phyloP scores from a whole-genome alignment of 1,140 invertebrate genomes.

The Chlorops oryzae region DNA sequence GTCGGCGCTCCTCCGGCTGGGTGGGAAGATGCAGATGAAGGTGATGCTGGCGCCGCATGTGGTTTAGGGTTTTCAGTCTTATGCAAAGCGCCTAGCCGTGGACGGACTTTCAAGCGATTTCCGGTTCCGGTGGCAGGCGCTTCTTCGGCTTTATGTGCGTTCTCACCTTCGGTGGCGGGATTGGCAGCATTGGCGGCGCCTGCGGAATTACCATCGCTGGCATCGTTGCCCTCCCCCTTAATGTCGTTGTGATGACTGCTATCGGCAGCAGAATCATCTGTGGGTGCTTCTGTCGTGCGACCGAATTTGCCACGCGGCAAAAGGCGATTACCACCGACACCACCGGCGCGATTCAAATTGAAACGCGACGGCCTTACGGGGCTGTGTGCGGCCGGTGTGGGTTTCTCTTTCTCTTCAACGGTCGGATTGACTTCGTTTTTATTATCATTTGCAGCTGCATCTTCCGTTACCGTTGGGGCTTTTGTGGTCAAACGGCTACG shows the following conservation, averaged over 20 bases:
- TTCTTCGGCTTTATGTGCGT: slow-evolving; percentile 18
- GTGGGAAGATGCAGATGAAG: not conserved
- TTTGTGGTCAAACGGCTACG: slow-evolving; percentile 51
- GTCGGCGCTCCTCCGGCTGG: slow-evolving; percentile 18
- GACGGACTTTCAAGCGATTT: slow-evolving; percentile 42
- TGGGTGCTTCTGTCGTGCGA: slow-evolving; percentile 40
- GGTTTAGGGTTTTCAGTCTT: slow-evolving; percentile 42
- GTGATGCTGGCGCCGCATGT: slow-evolving; percentile 21
- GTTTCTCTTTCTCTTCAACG: slow-evolving; percentile 50
- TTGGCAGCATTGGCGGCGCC: slow-evolving; percentile 19
- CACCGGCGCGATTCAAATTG: slow-evolving; percentile 34
- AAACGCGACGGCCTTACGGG: slow-evolving; percentile 36
- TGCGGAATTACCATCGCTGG: slow-evolving; percentile 7
- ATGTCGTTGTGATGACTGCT: slow-evolving; percentile 40
- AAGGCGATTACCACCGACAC: slow-evolving; percentile 30
- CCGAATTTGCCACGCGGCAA: slow-evolving; percentile 33
- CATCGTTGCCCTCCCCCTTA: slow-evolving; percentile 24
- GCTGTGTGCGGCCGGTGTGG: slow-evolving; percentile 34
- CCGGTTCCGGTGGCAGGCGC: slow-evolving; percentile 26
- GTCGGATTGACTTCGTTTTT: slow-evolving; percentile 41
- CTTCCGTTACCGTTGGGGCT: slow-evolving; percentile 31
- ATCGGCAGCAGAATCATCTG: slow-evolving; percentile 42
- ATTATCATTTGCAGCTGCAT: slow-evolving; percentile 34
- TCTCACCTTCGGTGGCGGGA: slow-evolving; percentile 21
- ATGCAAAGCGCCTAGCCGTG: slow-evolving; percentile 35